Evolutionary conservation across 2,113 vertebrate species (phyloP).

Genomic region (Entosphenus tridentatus): DNA sequence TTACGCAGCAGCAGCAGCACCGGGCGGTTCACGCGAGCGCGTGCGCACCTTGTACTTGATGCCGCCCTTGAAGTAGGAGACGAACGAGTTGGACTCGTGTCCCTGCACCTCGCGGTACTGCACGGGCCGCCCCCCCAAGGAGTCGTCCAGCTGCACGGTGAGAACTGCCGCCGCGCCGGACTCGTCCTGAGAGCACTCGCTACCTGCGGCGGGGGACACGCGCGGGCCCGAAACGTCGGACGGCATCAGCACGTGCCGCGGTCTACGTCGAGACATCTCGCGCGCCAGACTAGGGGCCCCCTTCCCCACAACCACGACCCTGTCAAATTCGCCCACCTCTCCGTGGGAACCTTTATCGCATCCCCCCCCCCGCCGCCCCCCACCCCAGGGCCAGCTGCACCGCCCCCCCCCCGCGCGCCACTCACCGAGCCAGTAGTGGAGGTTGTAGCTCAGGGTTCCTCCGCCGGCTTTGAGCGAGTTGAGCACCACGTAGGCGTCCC

Average conservation of each 20-base stretch:
- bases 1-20: no score
- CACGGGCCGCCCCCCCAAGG: slow-evolving; percentile 58
- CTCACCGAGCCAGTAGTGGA: slow-evolving; percentile 85
- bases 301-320: no score
- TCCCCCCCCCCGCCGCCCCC: no score
- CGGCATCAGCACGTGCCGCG: no score
- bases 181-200: slow-evolving; percentile 70
- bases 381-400: no score
- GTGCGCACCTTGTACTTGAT: slow-evolving; percentile 67
- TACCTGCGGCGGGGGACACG: slow-evolving; percentile 25
- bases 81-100: slow-evolving; percentile 54
- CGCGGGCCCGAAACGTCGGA: no score
- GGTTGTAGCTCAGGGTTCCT: slow-evolving; percentile 60
- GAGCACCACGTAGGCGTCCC: slow-evolving; percentile 72
- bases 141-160: slow-evolving; percentile 79
- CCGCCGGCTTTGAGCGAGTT: slow-evolving; percentile 69
- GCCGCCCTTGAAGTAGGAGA: slow-evolving; percentile 85
- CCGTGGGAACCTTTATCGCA: no score
- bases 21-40: no score
- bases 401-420: no score
- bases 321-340: no score
- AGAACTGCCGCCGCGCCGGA: slow-evolving; percentile 79
- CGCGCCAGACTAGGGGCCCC: no score
- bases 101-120: slow-evolving; percentile 81
- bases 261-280: no score